Base-by-base conservation (phyloP, 2,113 vertebrate genomes). In the Corydoras maculifer region DNA sequence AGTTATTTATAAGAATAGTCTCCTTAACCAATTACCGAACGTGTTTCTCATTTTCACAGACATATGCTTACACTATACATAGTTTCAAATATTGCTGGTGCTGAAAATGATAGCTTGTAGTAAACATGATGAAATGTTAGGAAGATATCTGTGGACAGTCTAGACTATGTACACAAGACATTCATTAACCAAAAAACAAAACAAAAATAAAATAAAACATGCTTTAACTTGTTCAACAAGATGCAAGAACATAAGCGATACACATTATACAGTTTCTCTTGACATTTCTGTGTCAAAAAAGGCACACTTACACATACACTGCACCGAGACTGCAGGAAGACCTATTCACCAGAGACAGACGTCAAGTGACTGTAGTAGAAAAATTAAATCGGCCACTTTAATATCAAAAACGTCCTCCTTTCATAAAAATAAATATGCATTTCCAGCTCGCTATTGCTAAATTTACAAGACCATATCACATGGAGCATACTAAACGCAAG, bases 301-400 rank as follows among this genome's bases (percentile, higher is more conserved):
- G 83, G 86, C 81, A 79, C 83, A 78, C 79, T 71, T 69, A 77
- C 75, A 75, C 25, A 6, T 77, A 75, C 75, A 70, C 80, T 77
- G 70, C 48, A 76, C 75, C 77, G 81, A 68, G 82, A 81, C 77
- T 83, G 80, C 69, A 79, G 64, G 82, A 68, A 83, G 77, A 75
- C 35, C 35, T 68, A 51, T 68, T 73, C 65, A 70, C 70, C 67
- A 30, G 69, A 74, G 51, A 74, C 67, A 79, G 71, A 65, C 77
- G 62, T 59, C 69, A 72, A 67, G 75, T 78, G 59, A 73, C 75
- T 77, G 69, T 77, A 74, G 74, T 59, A 78, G 78, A 80, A 78
- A 78, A 82, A 74, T 65, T 62, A 74, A 79, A 80, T 69, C 58
- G 69, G 64, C 82, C 68, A 55, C 64, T 79, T 79, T 81, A 81